These are phyloP conservation scores for Marmota flaviventris DNA, from an alignment of 2,113 vertebrate genomes.

Conservation along the genomic window DNA sequence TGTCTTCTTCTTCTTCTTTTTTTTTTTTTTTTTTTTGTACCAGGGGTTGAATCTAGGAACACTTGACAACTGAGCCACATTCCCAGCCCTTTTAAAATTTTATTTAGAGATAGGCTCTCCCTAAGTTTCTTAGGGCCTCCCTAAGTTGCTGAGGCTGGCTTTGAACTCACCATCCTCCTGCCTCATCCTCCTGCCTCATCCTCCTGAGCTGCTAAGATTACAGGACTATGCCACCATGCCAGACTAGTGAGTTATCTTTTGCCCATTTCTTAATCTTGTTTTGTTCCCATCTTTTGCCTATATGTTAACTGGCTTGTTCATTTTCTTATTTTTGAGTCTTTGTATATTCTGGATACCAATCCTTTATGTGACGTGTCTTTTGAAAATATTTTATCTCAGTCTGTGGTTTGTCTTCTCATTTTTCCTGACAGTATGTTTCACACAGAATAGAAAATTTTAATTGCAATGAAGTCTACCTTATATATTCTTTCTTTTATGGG, in stretches of 20 bases:
- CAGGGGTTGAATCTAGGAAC: too few species aligned
- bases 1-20: background rate
- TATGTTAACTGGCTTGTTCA: background rate
- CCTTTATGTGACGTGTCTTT: background rate
- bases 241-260: background rate
- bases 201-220: too few species aligned
- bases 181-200: too few species aligned
- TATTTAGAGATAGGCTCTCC: too few species aligned
- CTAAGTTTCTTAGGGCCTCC: too few species aligned
- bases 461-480: background rate
- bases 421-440: background rate
- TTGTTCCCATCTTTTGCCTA: background rate
- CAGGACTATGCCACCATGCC: too few species aligned
- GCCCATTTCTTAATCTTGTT: background rate
- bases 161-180: too few species aligned
- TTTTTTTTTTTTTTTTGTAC: too few species aligned
- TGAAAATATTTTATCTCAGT: background rate
- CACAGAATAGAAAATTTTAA: background rate
- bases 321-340: background rate
- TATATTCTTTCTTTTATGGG: background rate
- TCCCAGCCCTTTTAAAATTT: too few species aligned
- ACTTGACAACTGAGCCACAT: too few species aligned
- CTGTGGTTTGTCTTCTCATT: background rate
- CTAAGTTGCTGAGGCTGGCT: too few species aligned
- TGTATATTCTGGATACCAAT: background rate